A percentile compares a stretch with the other conserved stretches of the same genome.
Evolutionary conservation across 2,113 vertebrate genomes (phyloP).

Genomic region (Thermophis baileyi): DNA sequence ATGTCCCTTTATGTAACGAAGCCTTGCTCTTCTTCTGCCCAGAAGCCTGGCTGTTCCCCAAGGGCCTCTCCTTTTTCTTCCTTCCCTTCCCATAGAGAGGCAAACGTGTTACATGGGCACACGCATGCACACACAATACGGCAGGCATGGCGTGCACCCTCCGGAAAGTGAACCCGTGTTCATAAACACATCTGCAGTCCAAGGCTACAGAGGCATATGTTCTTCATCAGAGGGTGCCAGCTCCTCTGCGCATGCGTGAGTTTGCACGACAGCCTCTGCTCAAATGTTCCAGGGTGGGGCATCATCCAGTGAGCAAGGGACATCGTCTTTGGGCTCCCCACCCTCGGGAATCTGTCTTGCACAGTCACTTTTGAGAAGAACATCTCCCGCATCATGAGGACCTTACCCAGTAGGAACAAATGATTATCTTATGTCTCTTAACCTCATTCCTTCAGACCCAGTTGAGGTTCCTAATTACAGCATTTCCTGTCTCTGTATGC

Average conservation of each 20-base stretch:
- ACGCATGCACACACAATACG: neutral
- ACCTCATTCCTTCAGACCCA: neutral
- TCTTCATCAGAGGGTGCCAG: neutral
- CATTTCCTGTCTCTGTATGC: no score
- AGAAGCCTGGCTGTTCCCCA: neutral
- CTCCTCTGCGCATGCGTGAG: neutral
- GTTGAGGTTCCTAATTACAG: neutral
- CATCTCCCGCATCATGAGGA: neutral
- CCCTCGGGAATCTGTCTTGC: neutral
- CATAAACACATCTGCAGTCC: neutral
- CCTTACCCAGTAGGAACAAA: neutral
- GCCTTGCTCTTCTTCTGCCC: neutral
- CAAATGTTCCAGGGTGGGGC: constrained; percentile 10
- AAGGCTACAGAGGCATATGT: neutral
- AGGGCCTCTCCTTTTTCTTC: no score
- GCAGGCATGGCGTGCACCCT: no score
- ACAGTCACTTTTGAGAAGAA: neutral
- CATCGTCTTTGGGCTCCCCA: neutral
- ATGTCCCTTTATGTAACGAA: neutral
- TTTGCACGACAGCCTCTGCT: neutral
- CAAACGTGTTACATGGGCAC: neutral
- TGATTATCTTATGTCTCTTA: neutral
- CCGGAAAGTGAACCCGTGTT: neutral
- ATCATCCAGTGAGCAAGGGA: neutral
- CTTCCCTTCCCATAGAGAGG: neutral